These are phyloP conservation scores for Anguilla anguilla DNA, from an alignment of 2,797 vertebrate genomes.

Conservation along the genomic window DNA sequence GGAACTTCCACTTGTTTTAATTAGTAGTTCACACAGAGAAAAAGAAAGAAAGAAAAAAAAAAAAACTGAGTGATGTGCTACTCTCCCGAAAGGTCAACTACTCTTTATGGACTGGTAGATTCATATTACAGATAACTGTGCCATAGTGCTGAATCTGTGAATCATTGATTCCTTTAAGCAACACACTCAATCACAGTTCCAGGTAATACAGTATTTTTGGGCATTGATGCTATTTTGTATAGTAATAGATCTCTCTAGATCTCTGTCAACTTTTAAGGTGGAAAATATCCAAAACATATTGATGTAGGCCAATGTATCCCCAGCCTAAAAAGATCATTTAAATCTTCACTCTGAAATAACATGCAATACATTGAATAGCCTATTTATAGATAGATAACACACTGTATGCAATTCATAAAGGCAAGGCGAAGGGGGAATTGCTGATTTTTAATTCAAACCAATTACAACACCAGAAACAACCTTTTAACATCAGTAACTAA, in stretches of 20 bases:
- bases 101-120: background rate
- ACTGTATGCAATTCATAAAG: no score
- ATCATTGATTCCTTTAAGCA: background rate
- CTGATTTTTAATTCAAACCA: no score
- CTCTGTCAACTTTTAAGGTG: no score
- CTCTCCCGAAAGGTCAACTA: background rate
- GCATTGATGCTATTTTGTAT: background rate
- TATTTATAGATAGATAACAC: no score
- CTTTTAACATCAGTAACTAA: no score
- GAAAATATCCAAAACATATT: no score
- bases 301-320: no score
- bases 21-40: slow-evolving; percentile 2
- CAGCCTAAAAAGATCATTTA: no score
- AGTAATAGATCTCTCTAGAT: background rate
- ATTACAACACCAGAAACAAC: no score
- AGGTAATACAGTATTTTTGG: background rate
- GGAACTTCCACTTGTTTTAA: slow-evolving; percentile 2
- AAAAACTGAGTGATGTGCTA: background rate
- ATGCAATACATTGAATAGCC: no score
- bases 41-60: background rate
- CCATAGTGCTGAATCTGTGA: background rate
- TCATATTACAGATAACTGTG: background rate
- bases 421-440: no score
- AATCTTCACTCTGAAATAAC: no score
- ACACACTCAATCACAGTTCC: background rate